phyloP scores from a whole-genome alignment of 1,140 invertebrate species.

The Calliphora vicina region DNA sequence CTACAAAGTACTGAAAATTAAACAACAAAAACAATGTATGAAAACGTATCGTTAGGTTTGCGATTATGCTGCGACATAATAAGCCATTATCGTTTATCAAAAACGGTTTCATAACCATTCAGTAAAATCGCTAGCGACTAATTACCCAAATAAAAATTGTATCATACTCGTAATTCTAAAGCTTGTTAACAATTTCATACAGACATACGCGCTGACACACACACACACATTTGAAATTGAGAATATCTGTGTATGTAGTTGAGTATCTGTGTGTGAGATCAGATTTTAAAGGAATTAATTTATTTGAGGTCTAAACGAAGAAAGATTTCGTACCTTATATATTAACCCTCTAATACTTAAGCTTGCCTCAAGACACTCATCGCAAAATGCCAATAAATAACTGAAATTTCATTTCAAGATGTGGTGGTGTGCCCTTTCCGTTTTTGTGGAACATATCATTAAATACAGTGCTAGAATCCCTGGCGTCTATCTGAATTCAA shows the following conservation, averaged over 20 bases:
- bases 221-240: no score
- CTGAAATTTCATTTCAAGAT: no score
- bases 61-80: constrained; percentile 26
- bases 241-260: no score
- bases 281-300: neutral
- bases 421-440: no score
- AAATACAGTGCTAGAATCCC: no score
- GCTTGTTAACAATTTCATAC: constrained; percentile 1
- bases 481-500: no score
- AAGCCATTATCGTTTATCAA: constrained; percentile 42
- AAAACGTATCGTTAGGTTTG: neutral
- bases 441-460: no score
- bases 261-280: neutral
- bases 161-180: constrained; percentile 11
- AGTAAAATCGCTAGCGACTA: constrained; percentile 31
- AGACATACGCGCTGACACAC: neutral
- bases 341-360: no score
- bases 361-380: no score
- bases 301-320: no score
- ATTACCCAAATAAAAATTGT: constrained; percentile 37
- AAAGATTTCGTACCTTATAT: no score
- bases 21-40: neutral
- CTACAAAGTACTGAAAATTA: neutral
- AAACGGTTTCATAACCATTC: constrained; percentile 28
- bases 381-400: no score